Evolutionary conservation across 64 coral and sea anemone species (phyloP), one percentile per base, ranked within the genome.

Genomic region (Pachyseris speciosa): DNA sequence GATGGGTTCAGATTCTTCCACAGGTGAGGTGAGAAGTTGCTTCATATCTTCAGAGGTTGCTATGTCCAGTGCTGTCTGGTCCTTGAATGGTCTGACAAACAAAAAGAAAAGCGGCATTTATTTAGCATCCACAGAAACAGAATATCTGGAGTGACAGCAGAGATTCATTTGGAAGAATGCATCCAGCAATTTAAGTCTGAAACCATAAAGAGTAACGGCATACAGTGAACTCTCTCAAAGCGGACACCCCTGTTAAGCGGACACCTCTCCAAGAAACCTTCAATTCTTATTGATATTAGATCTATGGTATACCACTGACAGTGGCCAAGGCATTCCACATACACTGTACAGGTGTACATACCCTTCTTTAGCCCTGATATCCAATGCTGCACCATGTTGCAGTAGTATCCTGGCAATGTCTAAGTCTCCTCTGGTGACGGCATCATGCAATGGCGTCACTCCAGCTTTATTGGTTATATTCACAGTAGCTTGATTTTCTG

Each of bases 371-470:
- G 84, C 88, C 40, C 64, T 72, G 13, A 95, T 80, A 63, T 83
- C 66, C 72, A 86, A 73, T 8, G 83, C 58, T 19, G 93, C 93
- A 31, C 96, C 96, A 93, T 90, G 63, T 39, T 86, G 66, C 39
- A 99, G 38, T 16, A 99, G 57, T 19, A 95, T 86, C 43, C 86
- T 66, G 2, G 90, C 86, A 77, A 99, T 83, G 9, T 86, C 73
- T 15, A 84, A 2, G 24, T 99, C 96, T 17, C 75, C 84, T 88
- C 96, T 88, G 31, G 92, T 99, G 1, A 95, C 86, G 17, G 96
- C 96, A 87, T 99, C 96, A 68, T 95, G 86, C 26, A 99, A 79
- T 10, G 96, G 89, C 34, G 96, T 93, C 33, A 83, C 64, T 38
- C 96, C 96, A 26, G 92, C 50, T 40, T 85, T 91, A 69, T 99